phyloP scores from a whole-genome alignment of 1,140 invertebrate genomes.

The Drosophila insularis region DNA sequence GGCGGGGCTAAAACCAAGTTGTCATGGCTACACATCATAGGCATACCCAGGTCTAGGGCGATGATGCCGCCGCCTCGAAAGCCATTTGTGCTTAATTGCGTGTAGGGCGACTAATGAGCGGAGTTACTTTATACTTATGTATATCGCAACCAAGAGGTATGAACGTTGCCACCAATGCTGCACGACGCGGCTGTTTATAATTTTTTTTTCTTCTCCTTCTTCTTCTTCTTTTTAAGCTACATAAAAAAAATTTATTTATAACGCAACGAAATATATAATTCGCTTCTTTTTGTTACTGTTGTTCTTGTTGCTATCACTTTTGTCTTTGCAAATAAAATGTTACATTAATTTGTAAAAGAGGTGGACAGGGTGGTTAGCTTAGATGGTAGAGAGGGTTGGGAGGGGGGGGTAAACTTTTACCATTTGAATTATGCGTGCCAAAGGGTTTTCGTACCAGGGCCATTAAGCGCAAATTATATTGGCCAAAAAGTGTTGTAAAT shows the following conservation, averaged over 20 bases:
- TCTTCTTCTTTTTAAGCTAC: too few relatives aligned
- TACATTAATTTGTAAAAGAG: slow-evolving; percentile 69
- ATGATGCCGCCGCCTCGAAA: slow-evolving; percentile 62
- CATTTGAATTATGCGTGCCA: slow-evolving; percentile 78
- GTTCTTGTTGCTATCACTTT: slow-evolving; percentile 15
- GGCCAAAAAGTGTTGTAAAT: slow-evolving; percentile 57
- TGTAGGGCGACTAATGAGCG: slow-evolving; percentile 80
- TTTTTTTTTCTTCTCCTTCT: slow-evolving; percentile 31
- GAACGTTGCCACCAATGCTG: slow-evolving; percentile 38
- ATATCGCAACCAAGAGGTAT: slow-evolving; percentile 58
- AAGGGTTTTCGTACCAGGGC: slow-evolving; percentile 56
- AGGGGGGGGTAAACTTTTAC: slow-evolving; percentile 45
- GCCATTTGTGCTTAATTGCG: slow-evolving; percentile 80
- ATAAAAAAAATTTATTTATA: slow-evolving; percentile 62
- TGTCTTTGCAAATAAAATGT: slow-evolving; percentile 63
- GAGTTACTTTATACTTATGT: slow-evolving; percentile 60
- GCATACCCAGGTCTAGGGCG: slow-evolving; percentile 19
- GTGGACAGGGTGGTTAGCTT: background rate
- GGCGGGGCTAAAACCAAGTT: slow-evolving; percentile 53
- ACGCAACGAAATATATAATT: slow-evolving; percentile 55
- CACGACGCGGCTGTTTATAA: slow-evolving; percentile 66
- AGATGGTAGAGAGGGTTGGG: background rate
- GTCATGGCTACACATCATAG: slow-evolving; percentile 72
- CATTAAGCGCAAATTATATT: slow-evolving; percentile 72
- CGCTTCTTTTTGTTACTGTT: slow-evolving; percentile 24